Evolutionary conservation across 64 coral and sea anemone species (phyloP).

Genomic region (Montipora sp.): DNA sequence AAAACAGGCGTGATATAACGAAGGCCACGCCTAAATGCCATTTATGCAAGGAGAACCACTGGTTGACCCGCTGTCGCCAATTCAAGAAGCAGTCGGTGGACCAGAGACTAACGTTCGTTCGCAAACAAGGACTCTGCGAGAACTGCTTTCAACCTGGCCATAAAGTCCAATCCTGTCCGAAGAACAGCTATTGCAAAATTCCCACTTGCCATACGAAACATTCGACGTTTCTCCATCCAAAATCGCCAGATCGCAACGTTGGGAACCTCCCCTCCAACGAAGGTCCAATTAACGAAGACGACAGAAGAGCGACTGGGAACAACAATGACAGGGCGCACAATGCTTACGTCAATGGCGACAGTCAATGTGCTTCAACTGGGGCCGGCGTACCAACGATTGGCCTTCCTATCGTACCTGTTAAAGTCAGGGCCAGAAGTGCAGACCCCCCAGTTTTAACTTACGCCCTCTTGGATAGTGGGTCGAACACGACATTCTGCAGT

Average conservation of each 20-base stretch:
- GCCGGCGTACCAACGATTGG: background rate
- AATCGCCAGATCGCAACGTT: background rate
- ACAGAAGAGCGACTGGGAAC: background rate
- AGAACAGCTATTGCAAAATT: constrained; percentile 60
- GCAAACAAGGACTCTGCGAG: constrained; percentile 48
- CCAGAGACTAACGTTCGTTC: constrained; percentile 23
- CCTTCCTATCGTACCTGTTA: constrained; percentile 32
- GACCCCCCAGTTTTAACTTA: background rate
- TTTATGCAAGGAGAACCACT: constrained; percentile 44
- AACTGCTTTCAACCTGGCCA: constrained; percentile 57
- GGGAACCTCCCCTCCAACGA: background rate
- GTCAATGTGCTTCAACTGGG: background rate
- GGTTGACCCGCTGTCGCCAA: constrained; percentile 46
- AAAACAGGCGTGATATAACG: no score
- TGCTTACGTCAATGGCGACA: background rate
- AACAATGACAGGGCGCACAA: background rate
- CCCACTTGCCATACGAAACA: constrained; percentile 28
- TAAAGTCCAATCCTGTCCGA: constrained; percentile 43
- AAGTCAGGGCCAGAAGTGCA: constrained; percentile 16
- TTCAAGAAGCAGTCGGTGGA: constrained; percentile 37
- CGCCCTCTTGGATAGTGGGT: constrained; percentile 46
- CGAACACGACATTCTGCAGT: constrained; percentile 54
- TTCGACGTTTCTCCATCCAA: constrained; percentile 62
- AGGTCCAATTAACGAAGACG: background rate
- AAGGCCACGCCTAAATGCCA: background rate